These are phyloP conservation scores for Cyclophora albipunctata DNA, from an alignment of 2,888 invertebrate species.

Conservation along the genomic window DNA sequence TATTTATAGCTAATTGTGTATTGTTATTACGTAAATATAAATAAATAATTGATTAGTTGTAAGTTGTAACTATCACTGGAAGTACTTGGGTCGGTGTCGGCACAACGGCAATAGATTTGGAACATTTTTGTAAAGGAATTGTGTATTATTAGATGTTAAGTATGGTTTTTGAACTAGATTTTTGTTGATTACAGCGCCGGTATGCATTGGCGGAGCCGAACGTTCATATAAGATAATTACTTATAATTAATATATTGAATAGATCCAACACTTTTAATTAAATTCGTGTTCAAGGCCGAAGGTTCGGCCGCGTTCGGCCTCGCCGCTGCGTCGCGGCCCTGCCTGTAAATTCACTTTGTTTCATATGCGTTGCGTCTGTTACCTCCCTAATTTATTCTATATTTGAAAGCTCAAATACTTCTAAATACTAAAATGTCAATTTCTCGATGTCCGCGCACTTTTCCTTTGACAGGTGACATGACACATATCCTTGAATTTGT, in stretches of 20 bases:
- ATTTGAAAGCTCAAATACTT: slow-evolving; percentile 57
- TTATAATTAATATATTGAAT: too few species aligned
- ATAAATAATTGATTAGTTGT: slow-evolving; percentile 74
- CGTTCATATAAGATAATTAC: background rate
- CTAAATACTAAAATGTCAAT: slow-evolving; percentile 58
- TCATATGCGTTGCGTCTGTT: slow-evolving; percentile 46
- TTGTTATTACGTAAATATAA: slow-evolving; percentile 76
- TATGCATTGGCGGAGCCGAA: slow-evolving; percentile 5
- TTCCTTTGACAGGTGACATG: slow-evolving; percentile 64
- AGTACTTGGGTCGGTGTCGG: slow-evolving; percentile 58
- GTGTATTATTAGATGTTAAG: slow-evolving; percentile 51
- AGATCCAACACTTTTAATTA: too few species aligned
- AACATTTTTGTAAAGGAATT: slow-evolving; percentile 55
- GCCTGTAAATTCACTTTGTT: slow-evolving; percentile 34
- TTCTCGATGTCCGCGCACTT: slow-evolving; percentile 42
- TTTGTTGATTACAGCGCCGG: slow-evolving; percentile 26
- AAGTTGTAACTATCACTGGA: slow-evolving; percentile 70
- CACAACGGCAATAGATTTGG: slow-evolving; percentile 44
- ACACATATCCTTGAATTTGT: slow-evolving; percentile 70
- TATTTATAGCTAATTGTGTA: slow-evolving; percentile 77
- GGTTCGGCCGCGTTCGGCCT: slow-evolving; percentile 13
- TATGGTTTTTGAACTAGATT: slow-evolving; percentile 33
- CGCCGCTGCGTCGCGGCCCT: slow-evolving; percentile 15
- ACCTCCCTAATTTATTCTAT: slow-evolving; percentile 42
- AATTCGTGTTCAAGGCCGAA: slow-evolving; percentile 1